Conservation (phyloP, 2,113 vertebrate species). For the Cyphomyrus plagiostoma region DNA sequence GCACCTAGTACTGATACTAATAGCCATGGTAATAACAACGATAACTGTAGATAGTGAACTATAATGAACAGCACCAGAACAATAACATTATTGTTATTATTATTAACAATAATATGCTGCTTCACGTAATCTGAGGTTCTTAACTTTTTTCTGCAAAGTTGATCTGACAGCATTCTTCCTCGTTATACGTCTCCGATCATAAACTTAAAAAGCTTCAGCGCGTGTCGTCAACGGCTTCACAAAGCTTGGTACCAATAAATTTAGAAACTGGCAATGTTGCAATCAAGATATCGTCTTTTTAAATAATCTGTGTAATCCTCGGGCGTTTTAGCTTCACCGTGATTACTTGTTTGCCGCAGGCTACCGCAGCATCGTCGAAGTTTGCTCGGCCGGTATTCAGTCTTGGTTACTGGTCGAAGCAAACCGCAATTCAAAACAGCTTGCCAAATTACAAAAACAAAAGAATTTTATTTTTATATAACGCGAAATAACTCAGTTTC, state of each 20-base stretch:
- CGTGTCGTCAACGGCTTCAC: neutral
- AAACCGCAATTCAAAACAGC: neutral
- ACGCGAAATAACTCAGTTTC: neutral
- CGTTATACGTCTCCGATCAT: neutral
- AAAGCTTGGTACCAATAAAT: neutral
- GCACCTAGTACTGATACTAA: slow-evolving; percentile 6
- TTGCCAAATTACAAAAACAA: neutral
- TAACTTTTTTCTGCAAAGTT: neutral
- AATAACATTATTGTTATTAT: neutral
- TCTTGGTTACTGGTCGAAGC: neutral
- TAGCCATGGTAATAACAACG: slow-evolving; percentile 6
- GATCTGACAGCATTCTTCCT: neutral
- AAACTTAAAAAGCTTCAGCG: neutral
- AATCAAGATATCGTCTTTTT: neutral
- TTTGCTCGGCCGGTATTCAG: neutral
- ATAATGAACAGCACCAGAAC: neutral
- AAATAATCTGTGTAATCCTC: neutral
- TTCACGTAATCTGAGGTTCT: neutral
- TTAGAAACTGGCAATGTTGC: neutral
- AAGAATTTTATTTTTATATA: neutral
- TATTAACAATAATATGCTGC: neutral
- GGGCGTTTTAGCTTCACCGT: neutral
- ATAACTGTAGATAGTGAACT: slow-evolving; percentile 3
- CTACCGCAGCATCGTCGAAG: neutral
- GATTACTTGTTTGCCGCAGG: neutral